Conservation (phyloP, 2,113 vertebrate genomes). For the Collichthys lucidus region DNA sequence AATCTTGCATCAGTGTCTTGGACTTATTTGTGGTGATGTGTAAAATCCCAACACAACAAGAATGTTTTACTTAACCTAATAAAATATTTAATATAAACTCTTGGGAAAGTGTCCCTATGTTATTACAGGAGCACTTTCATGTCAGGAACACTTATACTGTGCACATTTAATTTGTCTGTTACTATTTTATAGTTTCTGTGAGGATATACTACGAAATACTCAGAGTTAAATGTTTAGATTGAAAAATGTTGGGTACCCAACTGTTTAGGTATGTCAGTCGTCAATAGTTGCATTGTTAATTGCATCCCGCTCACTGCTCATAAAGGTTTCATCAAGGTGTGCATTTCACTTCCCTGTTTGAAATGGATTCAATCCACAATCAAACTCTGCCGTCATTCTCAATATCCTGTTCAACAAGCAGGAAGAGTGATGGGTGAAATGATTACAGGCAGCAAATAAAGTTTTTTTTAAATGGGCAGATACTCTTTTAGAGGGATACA, state of each 20-base stretch:
- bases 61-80: constrained; percentile 19
- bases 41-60: constrained; percentile 27
- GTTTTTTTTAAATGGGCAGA: background rate
- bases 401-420: constrained; percentile 56
- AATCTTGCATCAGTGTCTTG: constrained; percentile 51
- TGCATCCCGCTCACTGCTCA: constrained; percentile 3
- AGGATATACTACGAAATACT: background rate
- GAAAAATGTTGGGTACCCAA: background rate
- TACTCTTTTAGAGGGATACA: constrained; percentile 16
- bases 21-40: constrained; percentile 27
- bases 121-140: background rate
- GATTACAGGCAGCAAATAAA: constrained; percentile 52
- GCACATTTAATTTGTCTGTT: background rate
- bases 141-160: background rate
- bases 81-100: background rate
- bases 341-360: constrained; percentile 23
- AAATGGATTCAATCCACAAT: constrained; percentile 39
- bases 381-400: constrained; percentile 42
- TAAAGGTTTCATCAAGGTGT: constrained; percentile 41
- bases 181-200: background rate
- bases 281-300: constrained; percentile 32
- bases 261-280: background rate
- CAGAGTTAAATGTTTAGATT: background rate
- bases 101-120: background rate
- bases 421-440: constrained; percentile 26